Base-by-base conservation (phyloP, 2,888 invertebrate species). In the Hirtodrosophila trivittata region DNA sequence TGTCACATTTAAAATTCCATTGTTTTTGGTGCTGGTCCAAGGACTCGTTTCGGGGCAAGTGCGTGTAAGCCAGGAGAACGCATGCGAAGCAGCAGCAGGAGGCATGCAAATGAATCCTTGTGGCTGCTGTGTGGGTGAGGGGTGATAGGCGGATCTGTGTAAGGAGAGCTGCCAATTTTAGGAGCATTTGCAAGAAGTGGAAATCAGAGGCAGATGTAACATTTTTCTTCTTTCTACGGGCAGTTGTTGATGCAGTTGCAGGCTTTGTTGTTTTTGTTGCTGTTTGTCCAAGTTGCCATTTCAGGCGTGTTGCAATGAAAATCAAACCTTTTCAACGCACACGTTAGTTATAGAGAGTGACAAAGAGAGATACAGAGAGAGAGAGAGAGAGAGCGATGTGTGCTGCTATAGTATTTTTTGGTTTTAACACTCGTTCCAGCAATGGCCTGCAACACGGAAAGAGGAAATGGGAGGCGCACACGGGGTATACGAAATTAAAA, bases 401-500 rank as follows among this genome's bases (percentile, higher is more conserved):
- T 33, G 16, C 14, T 5, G 35, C 35, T 18, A 16, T 16, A 37
- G 30, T 28, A 28, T 28, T 65, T 60, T 54, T 49, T 13, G 56
- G 50, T 47, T 51, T 63, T 66, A 58, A 54, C 57, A 47, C 68
- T 43, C 30, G 56, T 25, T 8, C 25, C 14, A 10, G 47, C 21
- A 43, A 43, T 37, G 41, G 50, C 42, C 54, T 54, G 62, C 50
- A 56, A 26, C 35, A 55, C 57, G 62, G 70, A 43, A 62, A 63
- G 63, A 65, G 59, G 69, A 56, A 75, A 67, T 67, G 51, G 66
- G 46, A 65, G 81, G 59, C 64, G 60, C 51, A 69, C 65, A 70
- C 58, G 58, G 75, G 64, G 66, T 80, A 72, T 84, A 88, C 87
- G 84, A 89, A 90, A 90, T 90, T 89, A 90, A 90, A 89, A 89